Base-by-base conservation (phyloP, 2,888 invertebrate species). In the Harmothoe impar region DNA sequence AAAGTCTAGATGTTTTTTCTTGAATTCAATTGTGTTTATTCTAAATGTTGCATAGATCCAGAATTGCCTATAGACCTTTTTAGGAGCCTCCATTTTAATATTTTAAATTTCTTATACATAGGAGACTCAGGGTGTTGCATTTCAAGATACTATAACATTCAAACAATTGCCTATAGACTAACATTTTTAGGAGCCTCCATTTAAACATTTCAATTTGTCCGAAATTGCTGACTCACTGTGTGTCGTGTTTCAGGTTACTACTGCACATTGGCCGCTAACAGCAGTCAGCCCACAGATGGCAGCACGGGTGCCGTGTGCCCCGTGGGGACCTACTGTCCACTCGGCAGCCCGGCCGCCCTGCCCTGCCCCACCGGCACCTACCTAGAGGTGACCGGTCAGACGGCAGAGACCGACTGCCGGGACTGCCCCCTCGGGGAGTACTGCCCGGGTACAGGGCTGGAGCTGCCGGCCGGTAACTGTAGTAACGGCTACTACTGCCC, bases 401-500 rank as follows among this genome's bases (percentile, higher is more conserved):
- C 92, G 81, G 93, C 93, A 7, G 85, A 92, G 5, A 72, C 92
- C 29, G 95, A 95, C 92, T 95, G 95, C 92, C 92, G 92, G 52
- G 81, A 84, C 29, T 92, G 92, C 90, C 91, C 92, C 0, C 89
- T 89, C n/a, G 92, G 92, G 5, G 91, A 92, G 91, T 95, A 93
- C 91, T 95, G 95, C 91, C 94, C 94, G 10, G 93, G 94, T 3
- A 92, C 92, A 1, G 95, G 95, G 23, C 91, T 91, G 20, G 92
- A 92, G 12, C 31, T 92, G 7, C 94, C 95, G 0, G 90, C 92
- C 0, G 95, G 94, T n/a, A 92, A 93, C 92, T 95, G 95, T 92
- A 91, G 91, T 81, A 92, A 94, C 17, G 95, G 95, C 12, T 95
- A 94, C 91, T 95, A 94, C 92, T 95, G 95, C 90, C 95, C 95